Base-by-base conservation (phyloP, 2,797 vertebrate genomes). In the Spheniscus humboldti region DNA sequence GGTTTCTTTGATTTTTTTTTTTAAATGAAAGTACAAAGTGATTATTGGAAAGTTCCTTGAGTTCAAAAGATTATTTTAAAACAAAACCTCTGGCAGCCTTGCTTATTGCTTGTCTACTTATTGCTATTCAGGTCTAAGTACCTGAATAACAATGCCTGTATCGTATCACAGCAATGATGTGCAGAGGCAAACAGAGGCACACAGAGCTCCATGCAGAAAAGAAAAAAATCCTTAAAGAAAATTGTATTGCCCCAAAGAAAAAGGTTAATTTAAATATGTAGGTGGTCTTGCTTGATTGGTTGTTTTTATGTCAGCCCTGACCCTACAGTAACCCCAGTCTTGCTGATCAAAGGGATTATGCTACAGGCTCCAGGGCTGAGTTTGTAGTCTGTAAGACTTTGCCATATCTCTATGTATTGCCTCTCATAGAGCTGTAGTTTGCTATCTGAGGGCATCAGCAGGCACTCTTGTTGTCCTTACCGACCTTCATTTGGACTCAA, bases 321-420 rank as follows among this genome's bases (percentile, higher is more conserved):
- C 97, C 97, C 96, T 50, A 30, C 76, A 83, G 88, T 97, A 98
- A 98, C 97, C 97, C 96, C 91, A 89, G 76, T 71, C 96, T 90
- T 95, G 87, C 90, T 97, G 97, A 98, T 98, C 97, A 98, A 96
- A 98, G 93, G 83, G 91, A 97, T 97, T 94, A 88, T 57, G 78
- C 95, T 71, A 85, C 92, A 93, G 86, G 79, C 89, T 96, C 71
- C 88, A 92, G 72, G 62, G 77, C 92, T 88, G 92, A 83, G 83
- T 95, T 82, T 87, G n/a, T 92, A 73, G 33, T 48, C 84, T 88
- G 3, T 71, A 47, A 74, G 62, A 73, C 72, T 82, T 90, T 47
- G 67, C 88, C 31, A 9, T 89, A 37, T 56, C 81, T 62, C 75
- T 78, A 74, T 64, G 67, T 60, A 41, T 69, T 90, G 92, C 86